Conservation (phyloP, 2,888 invertebrate species). For the Trachelus troglodyta region DNA sequence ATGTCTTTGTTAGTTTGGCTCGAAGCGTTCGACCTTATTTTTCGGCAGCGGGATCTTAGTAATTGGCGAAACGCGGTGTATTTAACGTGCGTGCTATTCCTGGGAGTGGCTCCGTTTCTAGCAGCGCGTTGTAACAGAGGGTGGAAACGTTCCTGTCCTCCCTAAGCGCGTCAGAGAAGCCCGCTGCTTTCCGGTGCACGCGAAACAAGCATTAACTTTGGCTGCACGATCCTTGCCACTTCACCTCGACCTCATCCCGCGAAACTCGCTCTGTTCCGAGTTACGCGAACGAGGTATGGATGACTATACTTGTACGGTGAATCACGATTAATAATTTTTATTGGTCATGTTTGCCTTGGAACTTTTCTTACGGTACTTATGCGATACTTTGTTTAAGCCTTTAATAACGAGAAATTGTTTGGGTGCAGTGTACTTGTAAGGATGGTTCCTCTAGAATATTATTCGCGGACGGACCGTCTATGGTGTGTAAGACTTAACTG, state of each 20-base stretch:
- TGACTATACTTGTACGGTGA: not conserved
- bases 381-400: not conserved
- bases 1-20: not conserved
- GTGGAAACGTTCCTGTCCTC: constrained; percentile 27
- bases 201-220: constrained; percentile 58
- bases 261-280: not conserved
- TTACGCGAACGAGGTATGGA: not conserved
- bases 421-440: no score
- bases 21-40: not conserved
- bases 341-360: not conserved
- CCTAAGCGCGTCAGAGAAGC: constrained; percentile 35
- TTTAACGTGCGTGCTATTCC: constrained; percentile 50
- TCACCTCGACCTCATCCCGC: constrained; percentile 13
- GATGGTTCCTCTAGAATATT: not conserved
- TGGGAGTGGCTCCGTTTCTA: constrained; percentile 45
- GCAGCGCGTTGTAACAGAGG: constrained; percentile 19
- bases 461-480: not conserved
- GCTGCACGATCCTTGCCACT: constrained; percentile 23
- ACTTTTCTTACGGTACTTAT: not conserved
- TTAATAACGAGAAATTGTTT: no score
- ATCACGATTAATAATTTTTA: not conserved
- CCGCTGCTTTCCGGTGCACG: constrained; percentile 53
- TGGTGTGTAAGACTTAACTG: not conserved
- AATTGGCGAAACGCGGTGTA: constrained; percentile 39
- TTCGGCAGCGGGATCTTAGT: constrained; percentile 7